A percentile compares a stretch with the other conserved stretches of the same genome.
phyloP scores from a whole-genome alignment of 2,888 invertebrate species.

The Pristionchus exspectatus region DNA sequence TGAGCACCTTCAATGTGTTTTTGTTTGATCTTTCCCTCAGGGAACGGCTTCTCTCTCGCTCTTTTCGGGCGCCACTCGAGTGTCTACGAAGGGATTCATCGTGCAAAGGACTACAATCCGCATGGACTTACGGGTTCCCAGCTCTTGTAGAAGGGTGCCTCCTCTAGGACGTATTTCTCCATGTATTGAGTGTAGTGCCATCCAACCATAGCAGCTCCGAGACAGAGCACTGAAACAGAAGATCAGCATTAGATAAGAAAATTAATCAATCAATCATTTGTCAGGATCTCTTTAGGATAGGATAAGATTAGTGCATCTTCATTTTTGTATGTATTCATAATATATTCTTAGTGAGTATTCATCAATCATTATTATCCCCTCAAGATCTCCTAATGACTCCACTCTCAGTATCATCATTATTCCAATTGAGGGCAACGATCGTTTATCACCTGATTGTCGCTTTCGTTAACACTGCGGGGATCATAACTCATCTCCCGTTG shows the following conservation, averaged over 20 bases:
- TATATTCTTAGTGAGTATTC: no score
- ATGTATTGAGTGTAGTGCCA: conserved; percentile 86
- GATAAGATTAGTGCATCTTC: no score
- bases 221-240: conserved; percentile 76
- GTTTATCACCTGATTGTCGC: conserved; percentile 49
- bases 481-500: conserved; percentile 39
- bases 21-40: conserved; percentile 25
- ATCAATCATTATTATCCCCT: neutral
- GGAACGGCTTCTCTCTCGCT: conserved; percentile 20
- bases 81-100: conserved; percentile 4
- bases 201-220: conserved; percentile 95
- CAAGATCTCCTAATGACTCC: neutral
- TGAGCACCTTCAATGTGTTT: conserved; percentile 68
- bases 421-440: conserved; percentile 45
- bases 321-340: no score
- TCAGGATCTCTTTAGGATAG: no score
- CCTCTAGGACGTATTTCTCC: conserved; percentile 93
- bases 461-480: conserved; percentile 22
- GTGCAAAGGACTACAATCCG: neutral
- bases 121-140: conserved; percentile 83
- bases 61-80: conserved; percentile 12
- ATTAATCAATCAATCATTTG: no score
- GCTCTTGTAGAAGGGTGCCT: conserved; percentile 92
- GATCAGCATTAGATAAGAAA: no score
- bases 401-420: conserved; percentile 32